Base-by-base conservation (phyloP, 37 sponge, comb jelly and placozoan genomes). In the Geodia barretti region DNA sequence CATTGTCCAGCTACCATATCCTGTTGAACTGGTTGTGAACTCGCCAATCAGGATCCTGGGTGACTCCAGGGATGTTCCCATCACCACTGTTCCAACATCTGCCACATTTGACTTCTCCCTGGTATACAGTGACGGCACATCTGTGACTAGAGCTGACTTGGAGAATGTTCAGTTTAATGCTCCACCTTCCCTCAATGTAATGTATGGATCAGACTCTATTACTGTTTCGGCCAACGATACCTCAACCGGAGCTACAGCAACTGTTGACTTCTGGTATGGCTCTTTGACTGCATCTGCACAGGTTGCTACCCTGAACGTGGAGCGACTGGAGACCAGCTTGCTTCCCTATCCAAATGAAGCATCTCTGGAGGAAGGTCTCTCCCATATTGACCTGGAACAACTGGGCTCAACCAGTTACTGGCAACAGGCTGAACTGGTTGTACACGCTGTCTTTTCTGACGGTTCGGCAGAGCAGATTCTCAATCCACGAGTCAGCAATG, bases 401-500 rank as follows among this genome's bases (percentile, higher is more conserved):
- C 24, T 76, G 4, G 77, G 62, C 25, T 28, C 3, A 21, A 60
- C 77, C 30, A 62, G 62, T 5, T 36, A 59, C 28, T 76, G 68
- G 68, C 66, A 79, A 35, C 29, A 41, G 39, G 79, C 79, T n/a
- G 33, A 23, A 1, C 14, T 79, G 4, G 43, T 65, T 24, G 68
- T 79, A 1, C n/a, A 42, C 3, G 87, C 68, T 58, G 28, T 66
- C 33, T 68, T 79, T 19, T 86, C 87, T 17, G 74, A 74, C 64
- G 62, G 67, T 0, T 9, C 60, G 4, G 78, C 28, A 7, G 14
- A 77, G 37, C 28, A 5, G 23, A 36, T 62, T 1, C 20, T 17
- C 14, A 47, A 47, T 14, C 54, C 54, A 7, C 14, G 11, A 14
- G 54, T 47, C 54, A 47, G 11, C 54, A 47, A 47, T 47, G 54